Conservation (phyloP, 2,888 invertebrate species). For the Caenorhabditis uteleia region DNA sequence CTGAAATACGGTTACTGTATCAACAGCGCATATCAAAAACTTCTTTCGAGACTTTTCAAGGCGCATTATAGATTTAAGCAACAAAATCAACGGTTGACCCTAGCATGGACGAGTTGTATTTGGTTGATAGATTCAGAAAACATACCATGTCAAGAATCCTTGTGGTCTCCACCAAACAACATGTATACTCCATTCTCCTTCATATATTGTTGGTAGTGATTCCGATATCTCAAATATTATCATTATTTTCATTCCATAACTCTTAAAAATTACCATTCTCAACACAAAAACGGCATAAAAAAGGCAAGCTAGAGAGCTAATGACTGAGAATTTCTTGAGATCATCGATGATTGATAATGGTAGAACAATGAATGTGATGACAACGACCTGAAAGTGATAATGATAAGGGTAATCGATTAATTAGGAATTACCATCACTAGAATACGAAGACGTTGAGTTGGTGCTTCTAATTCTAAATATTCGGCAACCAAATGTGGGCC, state of each 20-base stretch:
- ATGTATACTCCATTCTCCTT: slow-evolving; percentile 54
- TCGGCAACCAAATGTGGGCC: slow-evolving; percentile 79
- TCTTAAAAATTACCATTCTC: slow-evolving; percentile 40
- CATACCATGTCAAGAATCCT: slow-evolving; percentile 51
- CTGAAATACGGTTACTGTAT: too few relatives aligned
- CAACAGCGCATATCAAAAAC: too few relatives aligned
- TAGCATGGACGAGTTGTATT: too few relatives aligned
- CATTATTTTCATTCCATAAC: neutral
- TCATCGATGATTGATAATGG: slow-evolving; percentile 87
- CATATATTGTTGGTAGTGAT: slow-evolving; percentile 48
- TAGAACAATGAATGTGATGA: slow-evolving; percentile 78
- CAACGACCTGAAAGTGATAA: slow-evolving; percentile 60
- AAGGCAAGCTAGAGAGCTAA: slow-evolving; percentile 78
- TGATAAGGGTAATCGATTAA: neutral
- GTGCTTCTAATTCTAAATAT: slow-evolving; percentile 54
- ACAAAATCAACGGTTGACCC: too few relatives aligned
- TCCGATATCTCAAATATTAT: slow-evolving; percentile 35
- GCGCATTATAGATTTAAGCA: too few relatives aligned
- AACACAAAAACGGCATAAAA: slow-evolving; percentile 84
- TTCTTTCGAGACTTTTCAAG: neutral
- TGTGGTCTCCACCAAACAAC: slow-evolving; percentile 59
- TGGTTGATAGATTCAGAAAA: neutral
- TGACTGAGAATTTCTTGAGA: slow-evolving; percentile 79
- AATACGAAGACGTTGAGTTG: slow-evolving; percentile 54
- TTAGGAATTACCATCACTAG: slow-evolving; percentile 47